phyloP scores from a whole-genome alignment of 2,888 invertebrate species.

The Cosmorhoe ocellata region DNA sequence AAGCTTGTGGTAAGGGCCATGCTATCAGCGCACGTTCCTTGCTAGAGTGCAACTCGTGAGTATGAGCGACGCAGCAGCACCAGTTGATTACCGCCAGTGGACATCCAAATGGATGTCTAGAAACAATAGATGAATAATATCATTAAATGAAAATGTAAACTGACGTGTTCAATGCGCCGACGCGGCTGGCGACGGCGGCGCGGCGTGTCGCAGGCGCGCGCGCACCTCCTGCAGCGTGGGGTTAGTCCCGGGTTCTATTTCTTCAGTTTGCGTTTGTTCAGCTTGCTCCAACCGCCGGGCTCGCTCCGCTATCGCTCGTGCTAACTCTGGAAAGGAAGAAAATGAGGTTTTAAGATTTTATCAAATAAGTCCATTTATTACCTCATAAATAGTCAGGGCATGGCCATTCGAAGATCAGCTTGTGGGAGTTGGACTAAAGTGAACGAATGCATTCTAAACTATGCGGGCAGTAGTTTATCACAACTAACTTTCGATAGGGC shows the following conservation, averaged over 20 bases:
- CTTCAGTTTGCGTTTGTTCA: constrained; percentile 53
- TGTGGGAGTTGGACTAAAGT: too few relatives aligned
- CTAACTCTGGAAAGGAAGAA: constrained; percentile 72
- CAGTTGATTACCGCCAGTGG: too few relatives aligned
- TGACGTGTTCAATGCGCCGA: constrained; percentile 58
- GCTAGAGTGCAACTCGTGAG: too few relatives aligned
- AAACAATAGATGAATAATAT: not conserved
- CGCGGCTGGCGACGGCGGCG: constrained; percentile 58
- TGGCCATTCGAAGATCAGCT: too few relatives aligned
- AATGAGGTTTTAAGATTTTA: not conserved
- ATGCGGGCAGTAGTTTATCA: too few relatives aligned
- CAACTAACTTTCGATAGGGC: not conserved
- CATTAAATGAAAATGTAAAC: constrained; percentile 2
- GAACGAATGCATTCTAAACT: too few relatives aligned
- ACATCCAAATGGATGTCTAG: too few relatives aligned
- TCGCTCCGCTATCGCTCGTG: constrained; percentile 84
- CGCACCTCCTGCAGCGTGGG: constrained; percentile 71
- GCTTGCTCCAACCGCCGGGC: constrained; percentile 80
- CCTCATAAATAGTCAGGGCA: too few relatives aligned
- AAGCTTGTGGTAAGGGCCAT: too few relatives aligned
- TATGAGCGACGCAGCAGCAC: too few relatives aligned
- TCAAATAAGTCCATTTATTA: too few relatives aligned
- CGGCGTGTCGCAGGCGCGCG: constrained; percentile 73
- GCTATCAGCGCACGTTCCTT: too few relatives aligned
- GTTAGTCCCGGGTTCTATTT: constrained; percentile 65